Evolutionary conservation across 2,113 vertebrate species (phyloP), one percentile per base, ranked within the genome.

Genomic region (Hiodon alosoides): DNA sequence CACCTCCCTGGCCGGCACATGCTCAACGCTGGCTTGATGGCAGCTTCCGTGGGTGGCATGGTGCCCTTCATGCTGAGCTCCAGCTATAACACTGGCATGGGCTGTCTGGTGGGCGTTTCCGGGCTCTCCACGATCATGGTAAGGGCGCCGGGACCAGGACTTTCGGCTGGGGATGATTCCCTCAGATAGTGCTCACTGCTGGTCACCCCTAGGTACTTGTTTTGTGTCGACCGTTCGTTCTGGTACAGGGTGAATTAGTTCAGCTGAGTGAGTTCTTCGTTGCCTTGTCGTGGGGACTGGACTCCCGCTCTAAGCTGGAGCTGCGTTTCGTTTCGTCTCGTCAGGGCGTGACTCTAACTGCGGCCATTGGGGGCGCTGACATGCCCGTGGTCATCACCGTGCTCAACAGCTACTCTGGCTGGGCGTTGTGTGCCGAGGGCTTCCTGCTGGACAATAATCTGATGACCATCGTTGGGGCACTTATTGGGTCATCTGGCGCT

Each of bases 351-450:
- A 93, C 92, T 0, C 84, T 93, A 75, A 93, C 92, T 0, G 88
- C 89, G 11, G 92, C 91, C 74, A 93, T 93, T 0, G 92, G 92
- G n/a, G 92, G 92, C 0, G 92, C 92, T 4, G 92, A 93, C 81
- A 93, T 93, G 92, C 92, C 92, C 0, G 92, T 93, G 66, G 92
- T 93, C 80, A 93, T 93, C 79, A 93, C 91, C 0, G 92, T 93
- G 77, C 76, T 92, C 71, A 93, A 93, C 90, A 92, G 90, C 80
- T 93, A 92, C 85, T 93, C 92, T 0, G 92, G 92, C 7, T 93
- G 92, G 91, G 92, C 92, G 0, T 87, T 93, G 4, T 93, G 91
- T 73, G 90, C 90, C 2, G 91, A 92, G 75, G 91, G 92, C 67
- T 93, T 93, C 81, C 69, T 93, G 2, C 70, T 93, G 1, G 85